Evolutionary conservation across 2,888 invertebrate species (phyloP).

Genomic region (Pollenia griseotomentosa): DNA sequence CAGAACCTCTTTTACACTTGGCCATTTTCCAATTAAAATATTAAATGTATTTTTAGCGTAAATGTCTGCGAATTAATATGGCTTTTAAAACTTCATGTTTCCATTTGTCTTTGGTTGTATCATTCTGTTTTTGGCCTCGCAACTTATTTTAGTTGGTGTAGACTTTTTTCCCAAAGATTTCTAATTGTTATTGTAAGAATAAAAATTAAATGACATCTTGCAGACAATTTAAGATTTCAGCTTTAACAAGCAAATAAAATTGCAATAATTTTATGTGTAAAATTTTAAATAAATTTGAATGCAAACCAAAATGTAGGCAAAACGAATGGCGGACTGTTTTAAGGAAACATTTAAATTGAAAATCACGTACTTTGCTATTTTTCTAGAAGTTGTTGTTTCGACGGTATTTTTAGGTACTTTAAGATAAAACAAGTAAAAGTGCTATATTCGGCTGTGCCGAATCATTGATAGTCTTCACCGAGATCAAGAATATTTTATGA

Average conservation of each 20-base stretch:
- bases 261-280: neutral
- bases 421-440: no score
- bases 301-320: neutral
- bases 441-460: no score
- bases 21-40: constrained; percentile 58
- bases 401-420: neutral
- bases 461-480: no score
- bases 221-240: constrained; percentile 54
- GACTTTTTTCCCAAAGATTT: constrained; percentile 30
- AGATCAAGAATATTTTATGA: no score
- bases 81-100: constrained; percentile 63
- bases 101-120: constrained; percentile 31
- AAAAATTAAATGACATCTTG: constrained; percentile 56
- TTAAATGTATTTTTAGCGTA: constrained; percentile 59
- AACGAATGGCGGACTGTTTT: constrained; percentile 14
- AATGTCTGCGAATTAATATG: constrained; percentile 59
- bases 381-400: neutral
- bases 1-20: constrained; percentile 45
- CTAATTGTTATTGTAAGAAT: constrained; percentile 53
- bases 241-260: constrained; percentile 8
- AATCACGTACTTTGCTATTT: constrained; percentile 46
- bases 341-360: constrained; percentile 34
- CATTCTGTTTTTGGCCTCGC: neutral
- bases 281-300: constrained; percentile 4
- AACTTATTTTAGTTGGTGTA: constrained; percentile 1